Evolutionary conservation across 2,797 vertebrate species (phyloP).

Genomic region (Macrochelys suwanniensis): DNA sequence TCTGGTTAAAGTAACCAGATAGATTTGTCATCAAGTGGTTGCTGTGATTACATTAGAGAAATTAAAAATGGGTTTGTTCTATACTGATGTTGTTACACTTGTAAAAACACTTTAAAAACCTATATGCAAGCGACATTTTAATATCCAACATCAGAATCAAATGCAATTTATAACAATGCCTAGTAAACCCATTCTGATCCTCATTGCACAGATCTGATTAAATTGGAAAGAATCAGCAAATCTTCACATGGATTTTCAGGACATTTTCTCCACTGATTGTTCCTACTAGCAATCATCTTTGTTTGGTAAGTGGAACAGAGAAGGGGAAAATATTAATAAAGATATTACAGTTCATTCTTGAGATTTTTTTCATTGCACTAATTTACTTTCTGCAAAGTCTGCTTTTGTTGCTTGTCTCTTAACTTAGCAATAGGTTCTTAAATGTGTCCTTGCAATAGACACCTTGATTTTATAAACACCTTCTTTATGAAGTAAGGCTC

Average conservation of each 20-base stretch:
- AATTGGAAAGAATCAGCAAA: constrained; percentile 63
- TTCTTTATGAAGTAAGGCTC: background rate
- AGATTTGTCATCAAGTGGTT: constrained; percentile 33
- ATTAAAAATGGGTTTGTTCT: constrained; percentile 45
- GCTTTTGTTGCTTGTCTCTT: background rate
- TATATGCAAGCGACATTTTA: constrained; percentile 78
- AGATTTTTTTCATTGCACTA: constrained; percentile 2
- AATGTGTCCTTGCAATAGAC: background rate
- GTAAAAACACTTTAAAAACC: constrained; percentile 73
- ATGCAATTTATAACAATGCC: constrained; percentile 76
- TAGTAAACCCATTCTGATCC: constrained; percentile 77
- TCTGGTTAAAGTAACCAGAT: constrained; percentile 39
- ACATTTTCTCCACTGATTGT: background rate
- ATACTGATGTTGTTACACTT: constrained; percentile 44
- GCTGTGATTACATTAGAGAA: constrained; percentile 53
- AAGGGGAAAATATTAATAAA: constrained; percentile 26
- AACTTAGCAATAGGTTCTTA: background rate
- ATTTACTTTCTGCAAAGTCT: background rate
- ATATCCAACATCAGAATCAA: constrained; percentile 68
- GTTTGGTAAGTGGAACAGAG: constrained; percentile 29
- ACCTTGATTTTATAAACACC: background rate
- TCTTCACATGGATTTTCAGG: constrained; percentile 34
- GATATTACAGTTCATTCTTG: background rate
- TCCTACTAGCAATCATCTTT: background rate
- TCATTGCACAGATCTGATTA: constrained; percentile 74